Conservation (phyloP, 64 coral and sea anemone genomes). For the Pocillopora verrucosa region DNA sequence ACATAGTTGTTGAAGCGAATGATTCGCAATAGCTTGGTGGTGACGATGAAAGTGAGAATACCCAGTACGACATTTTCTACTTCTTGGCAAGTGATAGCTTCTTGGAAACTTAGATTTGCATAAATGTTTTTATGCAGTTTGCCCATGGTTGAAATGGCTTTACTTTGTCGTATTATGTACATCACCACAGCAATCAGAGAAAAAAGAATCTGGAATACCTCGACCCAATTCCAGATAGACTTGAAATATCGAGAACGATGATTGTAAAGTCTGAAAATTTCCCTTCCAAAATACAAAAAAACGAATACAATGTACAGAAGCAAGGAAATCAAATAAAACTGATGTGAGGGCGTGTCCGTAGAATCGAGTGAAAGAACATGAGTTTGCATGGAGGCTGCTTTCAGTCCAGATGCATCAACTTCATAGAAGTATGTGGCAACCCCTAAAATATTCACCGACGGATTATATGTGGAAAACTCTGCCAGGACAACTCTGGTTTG, state of each 20-base stretch:
- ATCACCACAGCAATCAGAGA: neutral
- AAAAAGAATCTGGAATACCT: neutral
- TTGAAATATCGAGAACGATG: constrained; percentile 12
- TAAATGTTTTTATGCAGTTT: neutral
- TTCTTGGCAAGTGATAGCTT: neutral
- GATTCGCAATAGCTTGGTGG: no score
- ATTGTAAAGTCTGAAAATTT: neutral
- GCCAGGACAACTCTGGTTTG: constrained; percentile 12
- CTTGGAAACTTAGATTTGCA: constrained; percentile 5
- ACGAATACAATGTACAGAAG: no score
- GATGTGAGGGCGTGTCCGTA: no score
- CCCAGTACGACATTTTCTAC: neutral
- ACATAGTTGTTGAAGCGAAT: no score
- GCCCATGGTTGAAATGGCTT: neutral
- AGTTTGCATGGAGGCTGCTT: no score
- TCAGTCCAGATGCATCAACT: no score
- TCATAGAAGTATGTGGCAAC: no score
- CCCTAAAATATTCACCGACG: constrained; percentile 21
- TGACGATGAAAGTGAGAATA: neutral
- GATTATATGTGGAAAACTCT: constrained; percentile 25
- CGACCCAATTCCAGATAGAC: neutral
- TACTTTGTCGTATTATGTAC: neutral
- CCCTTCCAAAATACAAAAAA: no score
- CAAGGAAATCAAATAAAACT: no score
- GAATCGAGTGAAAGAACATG: no score